Base-by-base conservation (phyloP, 1,140 invertebrate species). In the Ruditapes philippinarum region DNA sequence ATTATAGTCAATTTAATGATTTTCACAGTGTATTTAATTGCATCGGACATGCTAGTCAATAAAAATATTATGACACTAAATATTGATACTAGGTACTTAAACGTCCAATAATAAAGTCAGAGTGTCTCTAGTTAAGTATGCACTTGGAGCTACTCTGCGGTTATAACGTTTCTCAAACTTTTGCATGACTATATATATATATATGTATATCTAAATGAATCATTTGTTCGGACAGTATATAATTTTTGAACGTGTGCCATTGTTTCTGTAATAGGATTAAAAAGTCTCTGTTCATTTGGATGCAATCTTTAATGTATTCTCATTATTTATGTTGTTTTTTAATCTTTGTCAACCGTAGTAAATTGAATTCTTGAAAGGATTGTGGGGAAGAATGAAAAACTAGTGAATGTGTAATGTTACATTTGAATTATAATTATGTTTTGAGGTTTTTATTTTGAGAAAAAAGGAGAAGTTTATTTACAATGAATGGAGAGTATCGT, bases 241-340 rank as follows among this genome's bases (percentile, higher is more conserved):
- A 38, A 40, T 11, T 38, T 70, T 70, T 70, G 36, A 70, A 70
- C 25, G 14, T 28, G 65, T 70, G 65, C 65, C 65, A 70, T 70
- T 70, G 65, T 70, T 36, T 70, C 65, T 70, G n/a, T 70, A 70
- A 70, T 70, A 70, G 65, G 65, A 70, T 70, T 70, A 70, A 36
- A 38, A 38, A 33, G 5, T 70, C 19, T 70, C 33, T 40, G n/a
- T 9, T 38, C 7, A 9, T 11, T 70, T 40, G n/a, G 65, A 70
- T 40, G 65, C 65, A 40, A 22, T 70, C 4, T 22, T 70, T 1
- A 17, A 40, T 1, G 65, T n/a, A 19, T 2, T 38, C n/a, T 70
- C 33, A 4, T 36, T 70, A 70, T 70, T 70, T n/a, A n/a, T n/a
- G n/a, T n/a, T n/a, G n/a, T n/a, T n/a, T n/a, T n/a, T n/a, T n/a